These are phyloP conservation scores for Blastobasis lacticolella DNA, from an alignment of 2,888 invertebrate species.

Conservation along the genomic window DNA sequence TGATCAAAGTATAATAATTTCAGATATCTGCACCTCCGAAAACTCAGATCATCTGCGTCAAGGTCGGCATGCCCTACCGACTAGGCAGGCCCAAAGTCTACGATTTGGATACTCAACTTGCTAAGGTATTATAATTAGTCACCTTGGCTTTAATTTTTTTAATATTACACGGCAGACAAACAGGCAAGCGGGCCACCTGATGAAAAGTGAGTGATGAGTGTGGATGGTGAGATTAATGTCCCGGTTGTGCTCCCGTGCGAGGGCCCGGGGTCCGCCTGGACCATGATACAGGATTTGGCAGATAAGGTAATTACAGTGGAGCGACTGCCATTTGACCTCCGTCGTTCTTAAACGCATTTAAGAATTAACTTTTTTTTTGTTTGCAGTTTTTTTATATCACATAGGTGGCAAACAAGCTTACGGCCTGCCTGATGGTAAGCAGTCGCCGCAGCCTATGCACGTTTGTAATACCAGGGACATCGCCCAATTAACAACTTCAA, in stretches of 20 bases:
- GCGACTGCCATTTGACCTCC: no score
- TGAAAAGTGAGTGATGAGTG: background rate
- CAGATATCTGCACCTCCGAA: conserved; percentile 14
- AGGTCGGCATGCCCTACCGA: conserved; percentile 51
- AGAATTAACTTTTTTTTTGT: no score
- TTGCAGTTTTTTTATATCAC: no score
- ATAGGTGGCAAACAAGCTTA: no score
- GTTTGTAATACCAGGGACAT: no score
- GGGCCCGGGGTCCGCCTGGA: background rate
- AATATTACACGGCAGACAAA: background rate
- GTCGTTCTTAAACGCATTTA: no score
- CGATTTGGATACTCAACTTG: conserved; percentile 39
- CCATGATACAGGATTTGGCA: background rate
- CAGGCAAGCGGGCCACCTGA: background rate
- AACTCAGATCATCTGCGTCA: conserved; percentile 42
- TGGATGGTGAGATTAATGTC: background rate
- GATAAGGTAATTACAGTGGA: background rate
- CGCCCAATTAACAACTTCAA: no score
- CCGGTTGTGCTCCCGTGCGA: background rate
- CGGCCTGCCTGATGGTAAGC: no score
- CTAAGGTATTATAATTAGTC: conserved; percentile 36
- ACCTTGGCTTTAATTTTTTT: no score
- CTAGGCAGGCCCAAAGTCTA: conserved; percentile 37
- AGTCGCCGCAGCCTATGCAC: no score
- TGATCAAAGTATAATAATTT: background rate